These are phyloP conservation scores for Andrena trimmerana DNA, from an alignment of 2,888 invertebrate genomes.

Conservation along the genomic window DNA sequence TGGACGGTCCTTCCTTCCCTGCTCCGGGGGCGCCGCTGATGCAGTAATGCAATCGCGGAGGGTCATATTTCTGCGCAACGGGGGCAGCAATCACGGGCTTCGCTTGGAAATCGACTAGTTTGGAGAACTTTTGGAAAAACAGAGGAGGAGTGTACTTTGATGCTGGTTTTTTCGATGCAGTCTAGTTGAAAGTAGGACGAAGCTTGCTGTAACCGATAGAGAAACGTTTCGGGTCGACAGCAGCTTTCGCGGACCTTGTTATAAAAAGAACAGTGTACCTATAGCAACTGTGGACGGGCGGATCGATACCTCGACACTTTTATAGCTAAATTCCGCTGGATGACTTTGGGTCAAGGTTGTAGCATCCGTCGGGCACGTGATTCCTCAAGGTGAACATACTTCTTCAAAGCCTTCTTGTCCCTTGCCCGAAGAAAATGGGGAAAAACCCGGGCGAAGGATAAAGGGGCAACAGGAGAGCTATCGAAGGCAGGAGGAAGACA, in stretches of 20 bases:
- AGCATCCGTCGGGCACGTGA: neutral
- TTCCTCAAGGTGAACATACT: neutral
- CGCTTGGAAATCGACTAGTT: too few species aligned
- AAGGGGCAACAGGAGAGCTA: neutral
- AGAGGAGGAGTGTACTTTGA: too few species aligned
- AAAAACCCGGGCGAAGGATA: neutral
- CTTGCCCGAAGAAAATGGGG: neutral
- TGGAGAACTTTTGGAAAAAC: too few species aligned
- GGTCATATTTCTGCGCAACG: neutral
- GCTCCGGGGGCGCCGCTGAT: neutral
- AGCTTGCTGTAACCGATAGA: neutral
- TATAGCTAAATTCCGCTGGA: slow-evolving; percentile 4
- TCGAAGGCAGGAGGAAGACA: neutral
- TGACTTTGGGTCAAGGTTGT: neutral
- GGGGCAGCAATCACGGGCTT: too few species aligned
- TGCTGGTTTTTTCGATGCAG: too few species aligned
- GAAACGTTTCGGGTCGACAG: neutral
- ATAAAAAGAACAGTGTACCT: neutral
- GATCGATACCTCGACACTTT: slow-evolving; percentile 6
- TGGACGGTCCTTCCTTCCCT: neutral
- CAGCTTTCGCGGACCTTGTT: neutral
- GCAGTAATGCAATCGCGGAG: neutral
- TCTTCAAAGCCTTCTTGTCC: neutral
- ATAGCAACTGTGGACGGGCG: neutral
- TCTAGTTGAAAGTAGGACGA: too few species aligned